Conservation (phyloP, 2,888 invertebrate genomes). For the Cheilosia soror region DNA sequence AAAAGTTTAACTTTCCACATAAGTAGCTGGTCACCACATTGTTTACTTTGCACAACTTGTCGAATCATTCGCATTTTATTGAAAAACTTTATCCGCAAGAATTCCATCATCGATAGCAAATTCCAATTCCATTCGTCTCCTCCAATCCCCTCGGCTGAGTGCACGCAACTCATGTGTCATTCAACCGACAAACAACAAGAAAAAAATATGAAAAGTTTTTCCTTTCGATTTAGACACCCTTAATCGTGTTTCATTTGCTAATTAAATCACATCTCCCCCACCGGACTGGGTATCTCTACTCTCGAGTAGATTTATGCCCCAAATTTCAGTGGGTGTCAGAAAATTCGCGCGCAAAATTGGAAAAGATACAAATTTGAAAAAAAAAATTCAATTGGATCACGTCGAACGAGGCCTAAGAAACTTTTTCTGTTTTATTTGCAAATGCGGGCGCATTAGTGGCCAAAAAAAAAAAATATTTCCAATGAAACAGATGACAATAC, state of each 20-base stretch:
- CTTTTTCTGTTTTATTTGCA: background rate
- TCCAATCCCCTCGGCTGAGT: background rate
- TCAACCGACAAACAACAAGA: slow-evolving; percentile 11
- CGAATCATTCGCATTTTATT: slow-evolving; percentile 54
- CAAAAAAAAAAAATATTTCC: background rate
- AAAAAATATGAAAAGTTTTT: slow-evolving; percentile 13
- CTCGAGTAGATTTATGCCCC: background rate
- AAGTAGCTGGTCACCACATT: slow-evolving; percentile 21
- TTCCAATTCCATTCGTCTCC: background rate
- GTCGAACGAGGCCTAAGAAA: background rate
- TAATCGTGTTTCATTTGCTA: slow-evolving; percentile 35
- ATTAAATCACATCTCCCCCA: slow-evolving; percentile 42
- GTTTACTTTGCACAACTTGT: slow-evolving; percentile 51
- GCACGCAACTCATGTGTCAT: slow-evolving; percentile 19
- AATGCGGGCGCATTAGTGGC: slow-evolving; percentile 1
- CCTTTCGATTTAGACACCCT: slow-evolving; percentile 23
- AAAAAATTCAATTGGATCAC: background rate
- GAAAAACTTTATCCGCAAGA: slow-evolving; percentile 45
- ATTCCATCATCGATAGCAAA: slow-evolving; percentile 25
- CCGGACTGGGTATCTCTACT: background rate
- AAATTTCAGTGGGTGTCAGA: background rate
- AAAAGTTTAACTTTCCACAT: slow-evolving; percentile 2
- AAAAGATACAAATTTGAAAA: background rate
- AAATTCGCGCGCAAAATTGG: background rate
- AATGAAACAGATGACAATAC: background rate